Conservation (phyloP, 92 coral and sea anemone species). For the Nematostella vectensis region DNA sequence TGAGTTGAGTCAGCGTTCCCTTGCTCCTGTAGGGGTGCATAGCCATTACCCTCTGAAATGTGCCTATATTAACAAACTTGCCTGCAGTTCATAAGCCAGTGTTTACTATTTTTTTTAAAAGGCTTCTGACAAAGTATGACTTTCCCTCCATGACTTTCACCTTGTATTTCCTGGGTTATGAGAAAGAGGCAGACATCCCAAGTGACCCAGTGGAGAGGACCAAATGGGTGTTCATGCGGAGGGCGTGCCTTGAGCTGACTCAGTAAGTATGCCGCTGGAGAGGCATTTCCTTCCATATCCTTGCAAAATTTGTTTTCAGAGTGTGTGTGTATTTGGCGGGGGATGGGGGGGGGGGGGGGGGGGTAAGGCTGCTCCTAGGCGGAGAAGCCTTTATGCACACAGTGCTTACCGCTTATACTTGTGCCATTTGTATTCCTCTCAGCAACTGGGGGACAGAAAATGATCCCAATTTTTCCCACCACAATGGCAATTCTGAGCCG, state of each 20-base stretch:
- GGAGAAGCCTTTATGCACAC: no score
- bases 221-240: conserved; percentile 65
- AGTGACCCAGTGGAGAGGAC: conserved; percentile 58
- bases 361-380: no score
- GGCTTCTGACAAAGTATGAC: conserved; percentile 71
- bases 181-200: conserved; percentile 75
- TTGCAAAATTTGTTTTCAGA: background rate
- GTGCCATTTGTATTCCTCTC: conserved; percentile 12
- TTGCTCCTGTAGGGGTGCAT: no score
- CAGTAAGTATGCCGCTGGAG: conserved; percentile 56
- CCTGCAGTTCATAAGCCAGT: no score
- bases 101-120: conserved; percentile 11
- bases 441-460: conserved; percentile 98
- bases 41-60: no score
- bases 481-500: conserved; percentile 88
- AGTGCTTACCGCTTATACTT: no score
- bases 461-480: conserved; percentile 60
- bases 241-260: conserved; percentile 84
- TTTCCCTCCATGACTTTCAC: conserved; percentile 75
- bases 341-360: conserved; percentile 3
- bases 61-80: no score
- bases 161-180: conserved; percentile 84
- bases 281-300: no score
- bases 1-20: no score
- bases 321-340: background rate